These are phyloP conservation scores for Cheiracanthium punctorium DNA, from an alignment of 2,888 invertebrate species.

Conservation along the genomic window DNA sequence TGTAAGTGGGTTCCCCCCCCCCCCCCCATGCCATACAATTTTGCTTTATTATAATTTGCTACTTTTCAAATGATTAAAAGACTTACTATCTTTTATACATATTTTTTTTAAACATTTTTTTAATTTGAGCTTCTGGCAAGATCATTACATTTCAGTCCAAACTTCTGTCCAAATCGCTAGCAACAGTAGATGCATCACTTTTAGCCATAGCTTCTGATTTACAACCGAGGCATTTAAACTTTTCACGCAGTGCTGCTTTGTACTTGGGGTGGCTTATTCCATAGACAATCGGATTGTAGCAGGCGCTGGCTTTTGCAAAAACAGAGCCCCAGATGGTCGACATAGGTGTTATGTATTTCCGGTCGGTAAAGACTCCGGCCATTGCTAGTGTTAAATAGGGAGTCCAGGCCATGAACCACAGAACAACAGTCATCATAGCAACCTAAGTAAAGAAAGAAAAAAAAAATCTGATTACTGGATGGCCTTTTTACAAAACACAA, in stretches of 20 bases:
- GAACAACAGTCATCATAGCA: slow-evolving; percentile 89
- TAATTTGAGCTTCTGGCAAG: too few relatives aligned
- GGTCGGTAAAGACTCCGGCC: slow-evolving; percentile 84
- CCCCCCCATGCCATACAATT: too few relatives aligned
- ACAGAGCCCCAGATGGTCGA: slow-evolving; percentile 92
- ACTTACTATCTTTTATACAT: too few relatives aligned
- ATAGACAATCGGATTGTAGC: slow-evolving; percentile 93
- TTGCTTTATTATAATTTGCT: too few relatives aligned
- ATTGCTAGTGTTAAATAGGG: slow-evolving; percentile 76
- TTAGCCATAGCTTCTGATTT: background rate
- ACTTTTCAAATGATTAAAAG: too few relatives aligned
- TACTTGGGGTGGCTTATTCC: slow-evolving; percentile 91
- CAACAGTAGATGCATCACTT: slow-evolving; percentile 16
- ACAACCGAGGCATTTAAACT: slow-evolving; percentile 79
- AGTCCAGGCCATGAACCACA: slow-evolving; percentile 96
- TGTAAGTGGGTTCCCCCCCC: too few relatives aligned
- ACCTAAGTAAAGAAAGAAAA: slow-evolving; percentile 78
- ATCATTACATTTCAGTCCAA: background rate
- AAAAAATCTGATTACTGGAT: too few relatives aligned
- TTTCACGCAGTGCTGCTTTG: slow-evolving; percentile 84
- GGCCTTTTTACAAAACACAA: too few relatives aligned
- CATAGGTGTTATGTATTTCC: slow-evolving; percentile 85
- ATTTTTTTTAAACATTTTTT: too few relatives aligned
- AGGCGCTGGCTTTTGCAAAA: slow-evolving; percentile 91
- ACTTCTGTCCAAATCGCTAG: slow-evolving; percentile 34